These are phyloP conservation scores for Equus przewalskii DNA, from an alignment of 2,113 vertebrate genomes.

Conservation along the genomic window DNA sequence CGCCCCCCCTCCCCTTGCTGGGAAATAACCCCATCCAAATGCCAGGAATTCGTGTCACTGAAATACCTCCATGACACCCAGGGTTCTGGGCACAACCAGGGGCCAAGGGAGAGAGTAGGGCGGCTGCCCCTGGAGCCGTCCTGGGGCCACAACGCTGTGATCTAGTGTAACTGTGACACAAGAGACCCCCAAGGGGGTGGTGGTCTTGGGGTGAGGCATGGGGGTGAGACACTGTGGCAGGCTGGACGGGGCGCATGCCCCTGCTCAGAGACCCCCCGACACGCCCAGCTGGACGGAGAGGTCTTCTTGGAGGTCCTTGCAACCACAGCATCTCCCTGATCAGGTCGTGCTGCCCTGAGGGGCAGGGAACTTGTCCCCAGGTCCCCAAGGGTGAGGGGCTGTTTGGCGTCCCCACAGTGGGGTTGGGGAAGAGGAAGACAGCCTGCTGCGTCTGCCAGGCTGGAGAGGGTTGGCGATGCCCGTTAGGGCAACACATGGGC, in stretches of 20 bases:
- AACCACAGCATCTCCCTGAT: neutral
- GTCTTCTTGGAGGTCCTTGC: neutral
- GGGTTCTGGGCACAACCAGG: rapidly evolving
- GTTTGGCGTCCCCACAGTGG: too few species aligned
- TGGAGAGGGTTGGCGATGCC: rapidly evolving
- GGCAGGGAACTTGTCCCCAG: neutral
- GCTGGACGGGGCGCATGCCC: neutral
- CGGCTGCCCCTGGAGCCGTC: too few species aligned
- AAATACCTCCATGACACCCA: too few species aligned
- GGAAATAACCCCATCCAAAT: neutral
- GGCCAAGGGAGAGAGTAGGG: neutral
- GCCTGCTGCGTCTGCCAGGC: neutral
- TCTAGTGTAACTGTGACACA: neutral
- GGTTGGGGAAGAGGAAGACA: too few species aligned
- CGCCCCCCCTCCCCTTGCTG: neutral
- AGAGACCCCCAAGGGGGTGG: too few species aligned
- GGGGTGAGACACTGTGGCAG: too few species aligned
- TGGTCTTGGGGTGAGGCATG: neutral
- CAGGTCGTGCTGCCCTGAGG: rapidly evolving
- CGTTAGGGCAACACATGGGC: rapidly evolving
- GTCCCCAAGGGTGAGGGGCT: neutral
- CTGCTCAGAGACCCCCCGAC: neutral
- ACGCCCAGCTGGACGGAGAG: too few species aligned
- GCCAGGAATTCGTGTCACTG: neutral
- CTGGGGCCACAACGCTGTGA: rapidly evolving